Evolutionary conservation across 1,140 invertebrate genomes (phyloP), one percentile per base, ranked within the genome.

Genomic region (Drosophila gunungcola): DNA sequence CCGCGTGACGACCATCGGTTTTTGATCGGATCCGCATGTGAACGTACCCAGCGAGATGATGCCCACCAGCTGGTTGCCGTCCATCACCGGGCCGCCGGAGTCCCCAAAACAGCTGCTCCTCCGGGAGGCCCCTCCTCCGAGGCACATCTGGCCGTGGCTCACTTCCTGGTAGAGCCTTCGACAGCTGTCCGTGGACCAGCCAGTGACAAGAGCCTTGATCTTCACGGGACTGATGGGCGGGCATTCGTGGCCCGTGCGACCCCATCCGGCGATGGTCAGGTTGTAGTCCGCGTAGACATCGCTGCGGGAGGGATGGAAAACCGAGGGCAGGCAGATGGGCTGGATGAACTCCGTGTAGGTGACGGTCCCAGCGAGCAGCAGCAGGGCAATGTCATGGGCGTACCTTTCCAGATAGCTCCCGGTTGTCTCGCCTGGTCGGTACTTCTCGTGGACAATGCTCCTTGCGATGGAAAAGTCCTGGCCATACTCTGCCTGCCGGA

Each of bases 221-320:
- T 84, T 84, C 2, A 83, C 38, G 6, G 76, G 45, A 51, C 73
- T 84, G 4, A 58, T 51, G 0, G 39, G 55, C 0, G 13, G 41
- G 2, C 29, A 49, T 9, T 4, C 12, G 1, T 52, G 9, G 34
- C 41, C 64, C 2, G 81, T 84, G 3, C 75, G 75, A 4, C 81
- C 80, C 81, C 81, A 85, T 0, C 80, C 81, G 0, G 77, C 68
- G 5, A 85, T 84, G 12, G 76, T 78, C 63, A 84, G 72, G 5
- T 60, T 63, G 39, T 36, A 36, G n/a, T 48, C 60, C 0, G 39
- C 65, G 51, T 84, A 84, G 2, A 39, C 38, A 49, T 76, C 52
- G 2, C 16, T 42, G 0, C 29, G 34, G 1, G 43, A 9, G 0
- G 7, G 1, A 27, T 29, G 75, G 1, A 43, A 48, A 11, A 7